Base-by-base conservation (phyloP, 2,797 vertebrate genomes). In the Myotis pilosus region DNA sequence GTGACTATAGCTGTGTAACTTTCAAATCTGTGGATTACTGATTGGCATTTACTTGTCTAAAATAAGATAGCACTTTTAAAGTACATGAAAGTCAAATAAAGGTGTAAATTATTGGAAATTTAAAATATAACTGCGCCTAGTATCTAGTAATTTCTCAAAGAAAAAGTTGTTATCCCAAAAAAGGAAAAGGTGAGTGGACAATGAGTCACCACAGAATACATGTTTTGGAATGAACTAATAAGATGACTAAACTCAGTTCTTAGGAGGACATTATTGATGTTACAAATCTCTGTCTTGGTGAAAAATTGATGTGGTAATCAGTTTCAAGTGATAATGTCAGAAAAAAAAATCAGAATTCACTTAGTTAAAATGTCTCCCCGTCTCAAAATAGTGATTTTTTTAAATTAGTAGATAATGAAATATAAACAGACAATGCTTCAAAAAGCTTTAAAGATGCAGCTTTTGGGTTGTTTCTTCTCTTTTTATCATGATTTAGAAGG, bases 301-400 rank as follows among this genome's bases (percentile, higher is more conserved):
- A 95, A 78, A 96, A 93, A 87, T 28, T 94, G 86, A 23, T 53
- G 12, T 69, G 82, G 41, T 93, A 87, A 94, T 96, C 90, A 66
- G 1, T 91, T 91, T 83, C 11, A 78, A 25, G 62, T 86, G 68
- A 64, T 30, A 75, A 23, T 8, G 17, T 92, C 51, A 81, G 44
- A 62, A 91, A 79, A 86, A 66, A 83, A 66, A 66, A 9, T 49
- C n/a, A 89, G 79, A 80, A 72, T 83, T 83, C 38, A 91, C 79
- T 85, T 84, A 82, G 15, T 49, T 25, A 85, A 72, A 17, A 69
- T 76, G 60, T 60, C 22, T 74, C 47, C 16, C n/a, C 23, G 0
- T 13, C 74, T 17, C 36, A 23, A 86, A 91, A 84, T 60, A 51
- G 7, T 79, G 53, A 53, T 33, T 44, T 28, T 28, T 81, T 92